Evolutionary conservation across 2,797 vertebrate genomes (phyloP), one percentile per base, ranked within the genome.

Genomic region (Rhynchotus rufescens): DNA sequence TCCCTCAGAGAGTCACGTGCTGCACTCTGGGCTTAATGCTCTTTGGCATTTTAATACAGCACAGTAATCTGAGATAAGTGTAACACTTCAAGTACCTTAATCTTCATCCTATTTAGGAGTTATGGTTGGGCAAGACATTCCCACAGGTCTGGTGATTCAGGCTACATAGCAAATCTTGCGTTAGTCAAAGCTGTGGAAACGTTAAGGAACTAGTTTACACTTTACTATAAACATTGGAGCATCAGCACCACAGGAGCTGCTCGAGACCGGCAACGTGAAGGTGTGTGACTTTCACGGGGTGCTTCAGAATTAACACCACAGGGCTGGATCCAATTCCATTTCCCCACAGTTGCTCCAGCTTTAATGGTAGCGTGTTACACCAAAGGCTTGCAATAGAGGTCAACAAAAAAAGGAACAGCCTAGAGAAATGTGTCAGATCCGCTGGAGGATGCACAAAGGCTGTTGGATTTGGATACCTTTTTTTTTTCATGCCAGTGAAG

Each of bases 401-500:
- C 69, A 77, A 76, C 10, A 56, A 57, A 71, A 84, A 84, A 96
- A 80, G 38, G 56, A 85, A 62, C 42, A 47, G 23, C 28, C 62
- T 65, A 38, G 9, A 45, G 75, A 60, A 82, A 71, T 68, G 75
- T 54, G 68, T 84, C 89, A 88, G 62, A 84, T 92, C 78, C 16
- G 26, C 81, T 76, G 61, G 60, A 89, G 32, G 89, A 91, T 79
- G 74, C 60, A 91, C 74, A 86, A 69, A 77, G 45, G 49, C 74
- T 59, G 78, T 30, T 15, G 57, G 89, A 96, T 94, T 90, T 94
- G 94, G 93, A 86, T 64, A 80, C 51, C 15, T 86, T 95, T 97
- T 95, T 28, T 40, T 96, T 84, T 79, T 94, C 38, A 69, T 96
- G 94, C 89, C 95, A 96, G 89, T 76, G 91, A 98, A 96, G 94